A percentile compares a stretch with the other conserved stretches of the same genome.
phyloP scores from a whole-genome alignment of 2,113 vertebrate species.

The Phycodurus eques region DNA sequence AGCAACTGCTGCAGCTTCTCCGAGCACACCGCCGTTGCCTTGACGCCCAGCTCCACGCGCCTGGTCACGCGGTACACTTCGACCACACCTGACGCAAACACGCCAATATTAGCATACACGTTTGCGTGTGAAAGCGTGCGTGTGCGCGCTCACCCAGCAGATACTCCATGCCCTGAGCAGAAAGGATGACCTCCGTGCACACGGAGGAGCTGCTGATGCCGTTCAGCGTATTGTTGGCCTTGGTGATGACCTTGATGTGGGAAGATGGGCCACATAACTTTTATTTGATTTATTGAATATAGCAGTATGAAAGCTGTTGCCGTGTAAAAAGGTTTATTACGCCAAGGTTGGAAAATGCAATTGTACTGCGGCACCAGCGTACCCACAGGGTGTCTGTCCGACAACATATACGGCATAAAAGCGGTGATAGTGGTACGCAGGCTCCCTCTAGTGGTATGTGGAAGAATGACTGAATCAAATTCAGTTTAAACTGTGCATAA shows the following conservation, averaged over 20 bases:
- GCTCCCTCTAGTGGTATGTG: not conserved
- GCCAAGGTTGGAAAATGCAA: too few relatives aligned
- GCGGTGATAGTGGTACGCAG: not conserved
- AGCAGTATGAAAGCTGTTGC: not conserved
- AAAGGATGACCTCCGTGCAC: constrained; percentile 98
- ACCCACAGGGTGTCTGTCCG: too few relatives aligned
- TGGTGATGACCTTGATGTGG: constrained; percentile 86
- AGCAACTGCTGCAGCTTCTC: constrained; percentile 93
- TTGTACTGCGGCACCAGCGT: too few relatives aligned
- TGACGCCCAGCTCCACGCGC: constrained; percentile 94
- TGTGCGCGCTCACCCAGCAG: constrained; percentile 83
- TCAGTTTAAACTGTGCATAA: too few relatives aligned
- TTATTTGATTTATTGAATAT: not conserved
- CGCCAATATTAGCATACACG: not conserved
- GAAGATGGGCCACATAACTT: not conserved
- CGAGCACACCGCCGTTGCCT: constrained; percentile 92
- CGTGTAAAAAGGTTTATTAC: not conserved
- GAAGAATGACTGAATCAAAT: not conserved
- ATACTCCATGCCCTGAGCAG: constrained; percentile 97
- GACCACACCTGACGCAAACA: constrained; percentile 84
- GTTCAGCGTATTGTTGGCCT: constrained; percentile 95
- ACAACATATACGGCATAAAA: too few relatives aligned
- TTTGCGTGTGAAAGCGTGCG: not conserved
- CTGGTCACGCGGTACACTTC: constrained; percentile 94
- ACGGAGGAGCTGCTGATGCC: constrained; percentile 95